These are phyloP conservation scores for Netelia virgata DNA, from an alignment of 2,888 invertebrate genomes.

Conservation along the genomic window DNA sequence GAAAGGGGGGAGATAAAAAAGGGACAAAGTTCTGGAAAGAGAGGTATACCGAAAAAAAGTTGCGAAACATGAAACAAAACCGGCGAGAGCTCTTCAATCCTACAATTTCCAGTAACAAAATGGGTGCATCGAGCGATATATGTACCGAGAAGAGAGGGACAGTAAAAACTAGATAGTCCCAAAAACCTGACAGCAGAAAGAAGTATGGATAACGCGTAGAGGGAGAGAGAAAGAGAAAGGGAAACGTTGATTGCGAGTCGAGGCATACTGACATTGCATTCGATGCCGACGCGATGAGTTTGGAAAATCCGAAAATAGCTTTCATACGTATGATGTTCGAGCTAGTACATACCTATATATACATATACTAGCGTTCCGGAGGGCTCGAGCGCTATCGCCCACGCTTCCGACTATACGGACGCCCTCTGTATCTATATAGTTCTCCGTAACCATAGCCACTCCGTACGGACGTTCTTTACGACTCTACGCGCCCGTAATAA, in stretches of 20 bases:
- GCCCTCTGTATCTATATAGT: too few relatives aligned
- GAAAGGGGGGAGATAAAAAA: conserved; percentile 7
- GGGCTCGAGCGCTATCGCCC: too few relatives aligned
- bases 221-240: conserved; percentile 9
- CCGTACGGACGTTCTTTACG: too few relatives aligned
- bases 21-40: conserved; percentile 17
- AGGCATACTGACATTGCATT: conserved; percentile 5
- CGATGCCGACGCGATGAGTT: neutral
- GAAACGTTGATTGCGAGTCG: conserved; percentile 25
- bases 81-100: conserved; percentile 25
- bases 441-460: too few relatives aligned
- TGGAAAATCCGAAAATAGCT: neutral
- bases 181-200: conserved; percentile 25
- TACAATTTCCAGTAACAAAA: conserved; percentile 33
- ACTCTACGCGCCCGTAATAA: too few relatives aligned
- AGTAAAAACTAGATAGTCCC: conserved; percentile 27
- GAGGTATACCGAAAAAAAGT: neutral
- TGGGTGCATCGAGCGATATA: neutral
- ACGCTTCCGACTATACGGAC: too few relatives aligned
- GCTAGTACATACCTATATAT: neutral
- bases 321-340: neutral
- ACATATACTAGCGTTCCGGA: neutral
- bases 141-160: neutral
- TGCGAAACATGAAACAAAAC: conserved; percentile 22
- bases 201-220: conserved; percentile 23